phyloP scores from a whole-genome alignment of 2,888 invertebrate genomes.

The Drosophila mercatorum region DNA sequence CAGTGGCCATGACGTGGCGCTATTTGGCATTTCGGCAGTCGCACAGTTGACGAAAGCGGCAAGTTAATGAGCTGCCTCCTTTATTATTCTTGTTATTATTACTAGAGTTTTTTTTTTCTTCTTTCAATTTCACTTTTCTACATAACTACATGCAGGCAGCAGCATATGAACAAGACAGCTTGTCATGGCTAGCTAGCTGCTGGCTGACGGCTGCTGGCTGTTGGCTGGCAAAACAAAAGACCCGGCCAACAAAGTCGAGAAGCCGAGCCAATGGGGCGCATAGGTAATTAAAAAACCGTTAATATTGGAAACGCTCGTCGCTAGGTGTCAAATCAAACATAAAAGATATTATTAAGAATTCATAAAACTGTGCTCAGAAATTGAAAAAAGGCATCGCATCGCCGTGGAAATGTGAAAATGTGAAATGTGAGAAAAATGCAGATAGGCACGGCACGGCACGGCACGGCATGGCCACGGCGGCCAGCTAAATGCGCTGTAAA shows the following conservation, averaged over 20 bases:
- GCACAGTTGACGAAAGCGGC: constrained; percentile 76
- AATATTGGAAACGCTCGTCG: constrained; percentile 73
- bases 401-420: constrained; percentile 10
- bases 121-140: constrained; percentile 79
- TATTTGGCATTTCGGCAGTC: constrained; percentile 72
- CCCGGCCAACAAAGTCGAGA: constrained; percentile 57
- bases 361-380: constrained; percentile 63
- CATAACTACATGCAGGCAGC: constrained; percentile 18
- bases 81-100: constrained; percentile 75
- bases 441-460: constrained; percentile 14
- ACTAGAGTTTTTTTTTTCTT: constrained; percentile 58
- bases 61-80: constrained; percentile 77
- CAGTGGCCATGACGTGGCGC: constrained; percentile 69
- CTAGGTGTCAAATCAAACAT: constrained; percentile 81
- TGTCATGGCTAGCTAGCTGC: constrained; percentile 59
- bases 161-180: constrained; percentile 36
- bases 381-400: constrained; percentile 52
- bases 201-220: constrained; percentile 33
- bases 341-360: constrained; percentile 78
- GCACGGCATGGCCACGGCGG: too few species aligned
- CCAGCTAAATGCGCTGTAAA: constrained; percentile 60
- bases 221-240: constrained; percentile 65
- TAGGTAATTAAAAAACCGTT: constrained; percentile 78
- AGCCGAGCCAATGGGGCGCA: constrained; percentile 54
- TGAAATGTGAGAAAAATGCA: constrained; percentile 72